A percentile compares a stretch with the other conserved stretches of the same genome.
Evolutionary conservation across 2,797 vertebrate genomes (phyloP).

Genomic region (Rhinatrema bivittatum): DNA sequence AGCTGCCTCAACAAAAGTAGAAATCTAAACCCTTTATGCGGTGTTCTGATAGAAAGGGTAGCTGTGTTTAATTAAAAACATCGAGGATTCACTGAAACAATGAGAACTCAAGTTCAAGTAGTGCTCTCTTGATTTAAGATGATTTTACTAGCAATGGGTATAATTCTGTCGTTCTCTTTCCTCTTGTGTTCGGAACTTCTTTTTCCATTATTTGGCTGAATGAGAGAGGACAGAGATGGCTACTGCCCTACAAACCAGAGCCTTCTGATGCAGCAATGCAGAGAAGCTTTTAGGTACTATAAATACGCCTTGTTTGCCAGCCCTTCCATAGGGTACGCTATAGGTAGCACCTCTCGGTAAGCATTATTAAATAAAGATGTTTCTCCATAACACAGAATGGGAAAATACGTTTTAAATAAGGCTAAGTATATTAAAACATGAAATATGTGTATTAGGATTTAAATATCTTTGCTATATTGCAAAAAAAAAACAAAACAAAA

Average conservation of each 20-base stretch:
- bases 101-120: slow-evolving; percentile 34
- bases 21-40: slow-evolving; percentile 28
- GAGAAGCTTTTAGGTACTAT: slow-evolving; percentile 12
- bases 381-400: too few relatives aligned
- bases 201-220: slow-evolving; percentile 18
- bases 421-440: slow-evolving; percentile 28
- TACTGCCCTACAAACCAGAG: slow-evolving; percentile 26
- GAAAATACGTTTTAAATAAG: too few relatives aligned
- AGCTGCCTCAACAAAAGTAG: slow-evolving; percentile 39
- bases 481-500: too few relatives aligned
- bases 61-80: slow-evolving; percentile 46
- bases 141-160: slow-evolving; percentile 33
- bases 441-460: slow-evolving; percentile 11
- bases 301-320: slow-evolving; percentile 24
- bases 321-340: slow-evolving; percentile 13
- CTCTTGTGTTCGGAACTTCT: slow-evolving; percentile 13
- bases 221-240: slow-evolving; percentile 19
- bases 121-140: slow-evolving; percentile 21
- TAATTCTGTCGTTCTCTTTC: slow-evolving; percentile 8
- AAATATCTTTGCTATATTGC: slow-evolving; percentile 22
- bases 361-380: too few relatives aligned
- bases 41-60: slow-evolving; percentile 30
- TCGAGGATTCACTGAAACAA: slow-evolving; percentile 33
- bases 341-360: slow-evolving; percentile 19
- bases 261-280: slow-evolving; percentile 12